Conservation (phyloP, 2,888 invertebrate genomes). For the Diplazon laetatorius region DNA sequence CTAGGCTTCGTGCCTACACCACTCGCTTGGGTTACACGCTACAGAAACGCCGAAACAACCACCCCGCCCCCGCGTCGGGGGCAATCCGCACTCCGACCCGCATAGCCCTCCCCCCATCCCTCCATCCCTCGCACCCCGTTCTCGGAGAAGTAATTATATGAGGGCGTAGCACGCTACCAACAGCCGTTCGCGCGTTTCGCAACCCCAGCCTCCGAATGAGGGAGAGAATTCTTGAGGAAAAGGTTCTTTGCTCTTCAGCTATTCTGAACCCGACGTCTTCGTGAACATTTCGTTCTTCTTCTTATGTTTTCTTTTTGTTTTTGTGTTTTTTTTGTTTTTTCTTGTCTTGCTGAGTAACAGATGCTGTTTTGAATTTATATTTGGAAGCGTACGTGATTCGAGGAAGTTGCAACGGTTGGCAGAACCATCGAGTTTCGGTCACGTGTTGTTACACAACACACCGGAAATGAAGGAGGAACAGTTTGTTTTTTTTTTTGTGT, state of each 20-base stretch:
- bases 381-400: slow-evolving; percentile 25
- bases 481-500: background rate
- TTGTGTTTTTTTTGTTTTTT: background rate
- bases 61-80: slow-evolving; percentile 31
- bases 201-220: slow-evolving; percentile 42
- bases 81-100: slow-evolving; percentile 43
- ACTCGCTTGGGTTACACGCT: slow-evolving; percentile 18
- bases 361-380: slow-evolving; percentile 29
- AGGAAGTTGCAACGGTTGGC: background rate
- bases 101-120: slow-evolving; percentile 31
- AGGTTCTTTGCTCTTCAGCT: slow-evolving; percentile 35
- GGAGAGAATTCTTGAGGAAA: slow-evolving; percentile 46
- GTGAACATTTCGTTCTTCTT: too few relatives aligned
- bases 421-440: background rate
- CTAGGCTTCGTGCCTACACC: slow-evolving; percentile 3
- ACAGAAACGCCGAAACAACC: slow-evolving; percentile 59
- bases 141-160: slow-evolving; percentile 78
- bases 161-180: slow-evolving; percentile 76
- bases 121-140: slow-evolving; percentile 43
- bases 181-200: slow-evolving; percentile 52
- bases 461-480: background rate
- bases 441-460: background rate
- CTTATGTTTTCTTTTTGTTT: too few relatives aligned
- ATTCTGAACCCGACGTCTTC: background rate
- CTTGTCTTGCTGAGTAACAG: background rate